Evolutionary conservation across 2,113 vertebrate species (phyloP).

Genomic region (Synodontis membranacea): DNA sequence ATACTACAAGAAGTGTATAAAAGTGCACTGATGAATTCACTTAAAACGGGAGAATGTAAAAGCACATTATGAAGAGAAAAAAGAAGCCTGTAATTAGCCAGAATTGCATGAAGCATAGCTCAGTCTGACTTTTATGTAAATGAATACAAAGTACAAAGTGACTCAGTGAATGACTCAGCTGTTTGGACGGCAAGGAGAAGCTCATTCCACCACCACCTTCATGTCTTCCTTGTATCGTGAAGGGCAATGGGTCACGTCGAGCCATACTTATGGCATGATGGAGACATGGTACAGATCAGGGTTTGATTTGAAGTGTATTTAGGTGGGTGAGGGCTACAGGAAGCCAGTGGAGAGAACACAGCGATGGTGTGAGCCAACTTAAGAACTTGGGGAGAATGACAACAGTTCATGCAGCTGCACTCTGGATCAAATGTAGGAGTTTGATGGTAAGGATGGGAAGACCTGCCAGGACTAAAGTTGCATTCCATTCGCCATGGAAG

Average conservation of each 20-base stretch:
- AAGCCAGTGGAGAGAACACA: background rate
- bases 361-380: background rate
- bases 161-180: constrained; percentile 4
- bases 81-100: background rate
- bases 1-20: background rate
- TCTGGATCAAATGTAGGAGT: background rate
- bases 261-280: background rate
- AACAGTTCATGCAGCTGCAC: background rate
- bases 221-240: background rate
- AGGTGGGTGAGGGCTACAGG: background rate
- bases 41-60: background rate
- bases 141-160: background rate
- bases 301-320: background rate
- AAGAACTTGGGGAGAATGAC: background rate
- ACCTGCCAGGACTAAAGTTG: background rate
- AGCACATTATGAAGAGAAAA: constrained; percentile 2
- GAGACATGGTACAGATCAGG: background rate
- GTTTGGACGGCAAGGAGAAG: background rate
- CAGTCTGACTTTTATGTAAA: background rate
- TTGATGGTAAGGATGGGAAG: background rate
- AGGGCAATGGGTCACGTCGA: background rate
- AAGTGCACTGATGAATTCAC: background rate
- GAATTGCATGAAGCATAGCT: background rate
- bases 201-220: background rate
- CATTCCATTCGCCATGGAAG: no score